Base-by-base conservation (phyloP, 2,797 vertebrate genomes). In the Labroides dimidiatus region DNA sequence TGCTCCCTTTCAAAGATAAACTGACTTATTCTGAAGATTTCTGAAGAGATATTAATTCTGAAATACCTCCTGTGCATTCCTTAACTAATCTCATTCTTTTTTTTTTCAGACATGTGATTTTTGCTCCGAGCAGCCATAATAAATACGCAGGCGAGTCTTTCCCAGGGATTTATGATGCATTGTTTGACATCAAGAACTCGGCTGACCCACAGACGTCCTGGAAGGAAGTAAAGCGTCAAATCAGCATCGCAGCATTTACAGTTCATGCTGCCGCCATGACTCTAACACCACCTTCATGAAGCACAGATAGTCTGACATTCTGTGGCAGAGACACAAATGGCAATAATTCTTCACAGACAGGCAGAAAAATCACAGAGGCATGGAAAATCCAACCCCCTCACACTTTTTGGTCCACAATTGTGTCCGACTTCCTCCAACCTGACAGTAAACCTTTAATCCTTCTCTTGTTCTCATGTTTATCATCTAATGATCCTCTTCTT, bases 141-240 rank as follows among this genome's bases (percentile, higher is more conserved):
- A 99, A 99, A 81, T 99, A 98, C 0, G 94, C 94, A 0, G 96
- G 96, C 0, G 95, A 96, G 79, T 96, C 97, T 12, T 98, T 98
- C 84, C 97, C 98, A 0, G 98, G 97, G 53, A 97, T 99, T 85
- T 98, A 96, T 0, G 98, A 99, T 57, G 94, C 97, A 54, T 57
- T 99, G 90, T 97, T 98, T 77, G 94, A 97, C 80, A 98, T 97
- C 0, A 81, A 94, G 81, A 95, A 91, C 62, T 92, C 93, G 43
- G 71, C 50, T 6, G 90, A 96, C 43, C 93, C 89, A 3, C 55
- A 0, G 1, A 83, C 84, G 64, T 93, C 96, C 72, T 98, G 96
- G 96, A 82, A 85, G 10, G 96, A 97, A 89, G 97, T 98, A 2
- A 96, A 94, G 87, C 92, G 89, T 66, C 97, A 99, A 71, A 95